Conservation (phyloP, 2,888 invertebrate species). For the Formica aserva region DNA sequence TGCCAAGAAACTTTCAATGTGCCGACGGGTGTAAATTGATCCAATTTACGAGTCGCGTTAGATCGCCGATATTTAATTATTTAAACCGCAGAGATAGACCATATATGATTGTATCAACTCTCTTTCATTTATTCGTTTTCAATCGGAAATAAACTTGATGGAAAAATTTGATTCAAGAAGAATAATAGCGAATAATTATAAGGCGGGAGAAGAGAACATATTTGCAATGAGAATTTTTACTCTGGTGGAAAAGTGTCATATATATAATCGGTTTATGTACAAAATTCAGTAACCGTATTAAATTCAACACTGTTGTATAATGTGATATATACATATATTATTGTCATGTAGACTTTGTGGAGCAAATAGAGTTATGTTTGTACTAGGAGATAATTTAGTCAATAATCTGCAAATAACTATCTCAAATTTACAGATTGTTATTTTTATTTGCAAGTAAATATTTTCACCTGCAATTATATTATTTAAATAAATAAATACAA, state of each 20-base stretch:
- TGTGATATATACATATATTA: conserved; percentile 24
- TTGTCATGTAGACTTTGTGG: not conserved
- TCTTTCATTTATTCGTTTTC: conserved; percentile 3
- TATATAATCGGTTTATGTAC: not conserved
- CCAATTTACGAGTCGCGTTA: conserved; percentile 45
- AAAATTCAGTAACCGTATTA: conserved; percentile 5
- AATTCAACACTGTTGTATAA: not conserved
- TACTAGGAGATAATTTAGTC: not conserved
- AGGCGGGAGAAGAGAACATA: not conserved
- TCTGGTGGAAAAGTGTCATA: not conserved
- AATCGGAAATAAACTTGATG: not conserved
- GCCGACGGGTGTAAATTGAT: conserved; percentile 28
- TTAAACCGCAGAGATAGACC: conserved; percentile 6
- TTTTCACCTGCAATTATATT: not conserved
- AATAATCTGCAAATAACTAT: not conserved
- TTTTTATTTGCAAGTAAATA: not conserved
- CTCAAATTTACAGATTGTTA: not conserved
- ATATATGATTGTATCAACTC: conserved; percentile 21
- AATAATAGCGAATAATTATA: conserved; percentile 14
- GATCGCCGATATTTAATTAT: conserved; percentile 34
- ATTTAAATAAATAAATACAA: not conserved
- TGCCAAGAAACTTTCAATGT: conserved; percentile 17
- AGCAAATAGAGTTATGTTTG: conserved; percentile 5
- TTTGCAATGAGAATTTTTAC: conserved; percentile 10
- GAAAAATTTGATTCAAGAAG: not conserved